Percentiles rank a stretch among this genome's conserved stretches.
Evolutionary conservation across 2,797 vertebrate genomes (phyloP).

Genomic region (Chiloscyllium punctatum): DNA sequence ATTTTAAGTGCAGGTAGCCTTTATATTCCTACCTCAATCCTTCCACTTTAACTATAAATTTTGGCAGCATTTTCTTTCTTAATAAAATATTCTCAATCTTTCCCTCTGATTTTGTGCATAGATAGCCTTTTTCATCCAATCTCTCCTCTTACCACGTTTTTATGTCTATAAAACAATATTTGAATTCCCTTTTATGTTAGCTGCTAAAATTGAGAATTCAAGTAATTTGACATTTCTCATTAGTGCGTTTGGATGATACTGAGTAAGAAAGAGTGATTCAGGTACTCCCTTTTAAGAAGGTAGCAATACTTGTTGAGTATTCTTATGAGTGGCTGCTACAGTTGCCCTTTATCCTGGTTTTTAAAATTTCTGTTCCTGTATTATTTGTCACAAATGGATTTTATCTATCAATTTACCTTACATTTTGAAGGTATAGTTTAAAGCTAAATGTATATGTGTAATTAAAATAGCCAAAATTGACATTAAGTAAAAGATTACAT

Average conservation of each 20-base stretch:
- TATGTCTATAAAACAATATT: no score
- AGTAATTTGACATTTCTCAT: neutral
- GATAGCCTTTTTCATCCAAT: no score
- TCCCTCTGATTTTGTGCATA: no score
- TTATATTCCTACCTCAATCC: no score
- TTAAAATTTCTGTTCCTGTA: neutral
- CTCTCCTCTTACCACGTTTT: no score
- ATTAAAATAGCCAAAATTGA: neutral
- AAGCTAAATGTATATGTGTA: neutral
- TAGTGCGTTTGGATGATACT: neutral
- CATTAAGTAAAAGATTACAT: neutral
- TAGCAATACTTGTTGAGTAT: neutral
- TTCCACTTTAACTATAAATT: no score
- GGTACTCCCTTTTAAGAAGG: neutral
- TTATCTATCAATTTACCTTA: neutral
- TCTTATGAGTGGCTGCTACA: neutral
- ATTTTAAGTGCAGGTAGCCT: no score
- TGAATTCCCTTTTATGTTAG: no score
- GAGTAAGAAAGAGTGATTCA: neutral
- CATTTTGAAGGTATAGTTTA: neutral
- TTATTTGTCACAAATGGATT: neutral
- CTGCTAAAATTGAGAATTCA: neutral
- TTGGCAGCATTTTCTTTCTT: no score
- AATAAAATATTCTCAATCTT: no score
- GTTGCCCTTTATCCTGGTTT: neutral